Conservation (phyloP, 2,888 invertebrate genomes). For the Liposcelis brunnea region DNA sequence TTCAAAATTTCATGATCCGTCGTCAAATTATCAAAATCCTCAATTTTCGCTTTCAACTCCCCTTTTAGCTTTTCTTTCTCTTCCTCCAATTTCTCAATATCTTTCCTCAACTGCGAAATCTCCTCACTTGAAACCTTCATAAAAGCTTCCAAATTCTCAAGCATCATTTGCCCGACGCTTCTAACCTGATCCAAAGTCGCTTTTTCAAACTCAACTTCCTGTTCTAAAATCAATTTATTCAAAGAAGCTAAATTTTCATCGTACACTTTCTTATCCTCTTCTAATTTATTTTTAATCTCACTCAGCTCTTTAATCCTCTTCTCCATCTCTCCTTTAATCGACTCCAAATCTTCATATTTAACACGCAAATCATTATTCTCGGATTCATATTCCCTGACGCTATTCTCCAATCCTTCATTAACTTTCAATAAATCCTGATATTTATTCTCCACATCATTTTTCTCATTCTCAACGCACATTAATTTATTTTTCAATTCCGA, state of each 20-base stretch:
- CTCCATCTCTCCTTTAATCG: neutral
- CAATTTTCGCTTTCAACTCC: neutral
- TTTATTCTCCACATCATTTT: slow-evolving; percentile 1
- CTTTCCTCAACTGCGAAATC: neutral
- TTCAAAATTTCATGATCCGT: slow-evolving; percentile 3
- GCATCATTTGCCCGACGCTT: neutral
- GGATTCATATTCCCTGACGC: neutral
- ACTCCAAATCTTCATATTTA: neutral
- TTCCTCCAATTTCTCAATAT: neutral
- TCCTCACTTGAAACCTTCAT: neutral
- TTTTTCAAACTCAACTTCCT: neutral
- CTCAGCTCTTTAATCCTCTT: neutral
- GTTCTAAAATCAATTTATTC: neutral
- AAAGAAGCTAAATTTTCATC: neutral
- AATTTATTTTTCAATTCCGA: slow-evolving; percentile 2
- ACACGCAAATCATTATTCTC: neutral
- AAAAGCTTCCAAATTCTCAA: neutral
- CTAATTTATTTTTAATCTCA: neutral
- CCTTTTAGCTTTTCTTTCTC: neutral
- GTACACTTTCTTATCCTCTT: slow-evolving; percentile 3
- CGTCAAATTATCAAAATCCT: slow-evolving; percentile 1
- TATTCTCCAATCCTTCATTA: neutral
- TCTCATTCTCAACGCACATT: slow-evolving; percentile 1
- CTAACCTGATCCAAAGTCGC: neutral
- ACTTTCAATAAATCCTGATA: neutral